Evolutionary conservation across 1,140 invertebrate species (phyloP).

Genomic region (roundworm (Caenorhabditis elegans)): DNA sequence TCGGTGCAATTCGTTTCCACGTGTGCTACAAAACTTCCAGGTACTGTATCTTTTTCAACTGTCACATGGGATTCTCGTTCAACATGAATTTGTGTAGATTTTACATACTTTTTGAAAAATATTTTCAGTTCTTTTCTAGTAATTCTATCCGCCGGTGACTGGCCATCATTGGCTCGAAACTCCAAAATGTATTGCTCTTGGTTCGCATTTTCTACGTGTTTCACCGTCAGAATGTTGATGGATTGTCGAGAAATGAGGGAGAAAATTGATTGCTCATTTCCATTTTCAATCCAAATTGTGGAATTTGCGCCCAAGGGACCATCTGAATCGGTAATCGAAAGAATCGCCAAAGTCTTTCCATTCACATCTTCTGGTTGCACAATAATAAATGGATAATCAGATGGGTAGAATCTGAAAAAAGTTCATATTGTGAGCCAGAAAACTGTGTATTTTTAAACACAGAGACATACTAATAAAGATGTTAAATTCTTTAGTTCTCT

Average conservation of each 20-base stretch:
- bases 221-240: background rate
- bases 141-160: background rate
- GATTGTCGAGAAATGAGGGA: constrained; percentile 1
- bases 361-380: constrained; percentile 26
- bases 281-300: background rate
- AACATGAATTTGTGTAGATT: background rate
- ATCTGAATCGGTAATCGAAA: background rate
- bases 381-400: background rate
- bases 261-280: background rate
- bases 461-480: too few relatives aligned
- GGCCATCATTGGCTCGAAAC: background rate
- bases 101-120: background rate
- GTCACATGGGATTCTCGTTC: background rate
- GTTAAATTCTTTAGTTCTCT: background rate
- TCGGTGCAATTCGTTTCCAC: background rate
- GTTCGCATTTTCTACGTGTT: background rate
- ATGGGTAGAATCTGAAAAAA: constrained; percentile 12
- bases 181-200: background rate
- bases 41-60: background rate
- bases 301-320: background rate
- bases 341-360: background rate
- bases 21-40: background rate
- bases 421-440: too few relatives aligned
- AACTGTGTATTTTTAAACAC: too few relatives aligned
- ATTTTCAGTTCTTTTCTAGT: background rate